Percentiles rank a stretch among this genome's conserved stretches.
Evolutionary conservation across 2,888 invertebrate genomes (phyloP).

Genomic region (Drosophila pseudotalamancana): DNA sequence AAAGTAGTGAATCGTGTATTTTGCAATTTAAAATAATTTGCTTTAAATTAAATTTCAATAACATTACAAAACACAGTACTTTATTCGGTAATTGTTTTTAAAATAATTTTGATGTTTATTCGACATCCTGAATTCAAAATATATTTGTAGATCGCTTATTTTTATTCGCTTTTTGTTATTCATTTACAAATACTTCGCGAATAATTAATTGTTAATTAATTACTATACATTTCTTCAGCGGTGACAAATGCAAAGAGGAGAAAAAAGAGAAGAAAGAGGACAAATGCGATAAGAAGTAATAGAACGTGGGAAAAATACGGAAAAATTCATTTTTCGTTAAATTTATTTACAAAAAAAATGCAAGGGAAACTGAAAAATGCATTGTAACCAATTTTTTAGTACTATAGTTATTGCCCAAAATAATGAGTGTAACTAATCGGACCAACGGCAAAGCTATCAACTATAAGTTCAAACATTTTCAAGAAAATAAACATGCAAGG

Average conservation of each 20-base stretch:
- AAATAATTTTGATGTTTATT: conserved; percentile 3
- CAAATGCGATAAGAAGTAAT: conserved; percentile 1
- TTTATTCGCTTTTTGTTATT: neutral
- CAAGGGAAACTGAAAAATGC: neutral
- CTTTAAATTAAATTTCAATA: conserved; percentile 57
- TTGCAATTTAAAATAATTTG: conserved; percentile 58
- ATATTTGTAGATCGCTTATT: neutral
- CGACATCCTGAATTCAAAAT: neutral
- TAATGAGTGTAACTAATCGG: too few species aligned
- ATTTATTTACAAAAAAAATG: neutral
- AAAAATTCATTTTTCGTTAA: too few species aligned
- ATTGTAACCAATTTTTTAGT: too few species aligned
- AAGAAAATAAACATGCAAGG: too few species aligned
- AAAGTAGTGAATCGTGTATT: conserved; percentile 56
- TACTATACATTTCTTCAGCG: conserved; percentile 13
- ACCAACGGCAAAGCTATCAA: too few species aligned
- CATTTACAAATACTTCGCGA: neutral
- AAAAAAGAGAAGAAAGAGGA: conserved; percentile 3
- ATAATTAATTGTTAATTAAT: neutral
- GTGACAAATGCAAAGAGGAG: conserved; percentile 1
- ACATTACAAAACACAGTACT: conserved; percentile 7
- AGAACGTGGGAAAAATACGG: neutral
- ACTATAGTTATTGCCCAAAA: too few species aligned
- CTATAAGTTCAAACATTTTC: too few species aligned
- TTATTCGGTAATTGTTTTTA: conserved; percentile 4